These are phyloP conservation scores for Caenorhabditis wallacei DNA, from an alignment of 2,888 invertebrate genomes.

Conservation along the genomic window DNA sequence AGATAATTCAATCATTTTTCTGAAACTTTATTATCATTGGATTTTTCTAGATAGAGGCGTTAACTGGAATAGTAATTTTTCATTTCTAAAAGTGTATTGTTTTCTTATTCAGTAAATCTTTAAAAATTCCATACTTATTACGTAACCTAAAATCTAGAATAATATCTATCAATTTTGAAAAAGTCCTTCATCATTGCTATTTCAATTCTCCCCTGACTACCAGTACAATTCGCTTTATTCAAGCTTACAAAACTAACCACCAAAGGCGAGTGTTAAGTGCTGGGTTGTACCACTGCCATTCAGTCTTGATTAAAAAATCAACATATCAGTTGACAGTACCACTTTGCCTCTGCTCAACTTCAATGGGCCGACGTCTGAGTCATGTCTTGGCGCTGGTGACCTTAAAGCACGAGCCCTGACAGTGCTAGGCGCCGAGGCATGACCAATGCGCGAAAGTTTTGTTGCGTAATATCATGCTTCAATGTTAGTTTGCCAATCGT, in stretches of 20 bases:
- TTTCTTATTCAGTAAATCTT: too few relatives aligned
- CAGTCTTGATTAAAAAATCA: slow-evolving; percentile 56
- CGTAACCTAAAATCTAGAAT: too few relatives aligned
- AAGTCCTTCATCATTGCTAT: not conserved
- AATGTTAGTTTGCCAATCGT: slow-evolving; percentile 55
- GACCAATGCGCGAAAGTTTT: slow-evolving; percentile 64
- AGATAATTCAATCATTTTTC: too few relatives aligned
- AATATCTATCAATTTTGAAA: too few relatives aligned
- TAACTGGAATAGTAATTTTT: too few relatives aligned
- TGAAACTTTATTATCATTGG: too few relatives aligned
- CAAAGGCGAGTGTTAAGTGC: slow-evolving; percentile 18
- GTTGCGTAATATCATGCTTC: slow-evolving; percentile 50
- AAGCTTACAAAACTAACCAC: not conserved
- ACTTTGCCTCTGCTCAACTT: slow-evolving; percentile 54
- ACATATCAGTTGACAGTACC: slow-evolving; percentile 57
- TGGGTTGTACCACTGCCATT: slow-evolving; percentile 57
- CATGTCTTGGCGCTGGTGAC: slow-evolving; percentile 31
- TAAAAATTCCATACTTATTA: too few relatives aligned
- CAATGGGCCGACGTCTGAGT: slow-evolving; percentile 56
- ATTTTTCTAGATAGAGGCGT: too few relatives aligned
- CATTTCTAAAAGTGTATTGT: too few relatives aligned
- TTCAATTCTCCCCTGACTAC: not conserved
- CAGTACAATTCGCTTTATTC: too few relatives aligned
- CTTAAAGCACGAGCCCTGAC: slow-evolving; percentile 37
- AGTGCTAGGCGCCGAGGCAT: slow-evolving; percentile 57